Evolutionary conservation across 2,888 invertebrate genomes (phyloP).

Genomic region (Drosophila robusta): DNA sequence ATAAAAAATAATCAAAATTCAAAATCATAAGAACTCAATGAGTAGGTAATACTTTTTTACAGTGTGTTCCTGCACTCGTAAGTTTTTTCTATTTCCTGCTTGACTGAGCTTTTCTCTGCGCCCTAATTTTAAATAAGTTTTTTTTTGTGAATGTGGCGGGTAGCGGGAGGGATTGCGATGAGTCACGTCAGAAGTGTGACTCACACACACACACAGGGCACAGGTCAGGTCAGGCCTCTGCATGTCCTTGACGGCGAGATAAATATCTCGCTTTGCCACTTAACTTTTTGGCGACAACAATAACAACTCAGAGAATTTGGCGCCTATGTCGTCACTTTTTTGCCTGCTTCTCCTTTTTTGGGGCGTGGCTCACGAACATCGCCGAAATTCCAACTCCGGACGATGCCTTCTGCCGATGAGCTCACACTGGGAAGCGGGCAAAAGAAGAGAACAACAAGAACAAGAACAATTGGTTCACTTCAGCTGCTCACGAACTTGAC

Average conservation of each 20-base stretch:
- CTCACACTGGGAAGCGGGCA: constrained; percentile 23
- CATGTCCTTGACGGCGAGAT: constrained; percentile 60
- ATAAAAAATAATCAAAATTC: no score
- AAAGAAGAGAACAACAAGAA: constrained; percentile 2
- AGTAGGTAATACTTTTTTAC: background rate
- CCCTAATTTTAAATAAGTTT: constrained; percentile 33
- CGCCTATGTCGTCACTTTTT: constrained; percentile 61
- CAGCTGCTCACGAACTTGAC: constrained; percentile 66
- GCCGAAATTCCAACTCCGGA: constrained; percentile 13
- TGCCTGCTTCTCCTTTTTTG: constrained; percentile 10
- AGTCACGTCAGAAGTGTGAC: constrained; percentile 61
- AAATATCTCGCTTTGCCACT: constrained; percentile 63
- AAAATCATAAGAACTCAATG: no score
- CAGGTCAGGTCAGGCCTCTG: constrained; percentile 14
- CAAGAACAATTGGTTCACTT: constrained; percentile 6
- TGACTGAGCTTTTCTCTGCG: constrained; percentile 24
- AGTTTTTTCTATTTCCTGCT: constrained; percentile 7
- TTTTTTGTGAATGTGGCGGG: background rate
- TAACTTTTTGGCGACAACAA: constrained; percentile 33
- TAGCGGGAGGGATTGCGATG: constrained; percentile 28
- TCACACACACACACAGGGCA: constrained; percentile 44
- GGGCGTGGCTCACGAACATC: constrained; percentile 54
- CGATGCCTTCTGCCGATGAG: constrained; percentile 26
- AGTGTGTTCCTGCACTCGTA: constrained; percentile 11
- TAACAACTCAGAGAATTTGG: constrained; percentile 27